These are phyloP conservation scores for Drosophila flavopinicola DNA, from an alignment of 2,888 invertebrate species.

Conservation along the genomic window DNA sequence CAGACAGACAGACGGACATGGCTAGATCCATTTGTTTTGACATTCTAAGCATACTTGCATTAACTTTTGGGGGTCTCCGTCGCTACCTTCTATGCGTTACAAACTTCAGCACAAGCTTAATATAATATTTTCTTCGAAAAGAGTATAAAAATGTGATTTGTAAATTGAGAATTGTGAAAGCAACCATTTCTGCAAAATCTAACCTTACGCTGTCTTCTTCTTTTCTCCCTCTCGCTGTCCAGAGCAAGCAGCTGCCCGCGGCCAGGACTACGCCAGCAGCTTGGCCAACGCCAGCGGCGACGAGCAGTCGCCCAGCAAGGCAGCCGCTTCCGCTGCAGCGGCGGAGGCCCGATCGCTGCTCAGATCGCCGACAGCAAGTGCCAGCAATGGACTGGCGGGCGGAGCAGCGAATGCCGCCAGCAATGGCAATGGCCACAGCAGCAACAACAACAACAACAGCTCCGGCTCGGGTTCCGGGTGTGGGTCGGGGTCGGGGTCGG, in stretches of 20 bases:
- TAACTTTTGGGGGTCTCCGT: no score
- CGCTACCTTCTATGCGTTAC: no score
- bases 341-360: constrained; percentile 53
- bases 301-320: constrained; percentile 79
- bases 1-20: no score
- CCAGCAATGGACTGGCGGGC: constrained; percentile 50
- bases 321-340: constrained; percentile 4
- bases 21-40: no score
- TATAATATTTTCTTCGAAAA: no score
- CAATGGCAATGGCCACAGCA: constrained; percentile 8
- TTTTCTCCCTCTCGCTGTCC: constrained; percentile 1
- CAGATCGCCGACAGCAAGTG: constrained; percentile 45
- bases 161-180: no score
- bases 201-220: not conserved
- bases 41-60: no score
- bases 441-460: constrained; percentile 6
- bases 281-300: constrained; percentile 74
- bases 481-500: constrained; percentile 16
- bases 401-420: constrained; percentile 25
- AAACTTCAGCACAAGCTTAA: no score
- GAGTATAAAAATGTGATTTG: no score
- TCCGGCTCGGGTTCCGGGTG: constrained; percentile 20
- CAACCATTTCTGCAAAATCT: not conserved
- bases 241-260: constrained; percentile 80
- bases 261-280: constrained; percentile 76